Evolutionary conservation across 2,888 invertebrate species (phyloP).

Genomic region (Trilocha varians): DNA sequence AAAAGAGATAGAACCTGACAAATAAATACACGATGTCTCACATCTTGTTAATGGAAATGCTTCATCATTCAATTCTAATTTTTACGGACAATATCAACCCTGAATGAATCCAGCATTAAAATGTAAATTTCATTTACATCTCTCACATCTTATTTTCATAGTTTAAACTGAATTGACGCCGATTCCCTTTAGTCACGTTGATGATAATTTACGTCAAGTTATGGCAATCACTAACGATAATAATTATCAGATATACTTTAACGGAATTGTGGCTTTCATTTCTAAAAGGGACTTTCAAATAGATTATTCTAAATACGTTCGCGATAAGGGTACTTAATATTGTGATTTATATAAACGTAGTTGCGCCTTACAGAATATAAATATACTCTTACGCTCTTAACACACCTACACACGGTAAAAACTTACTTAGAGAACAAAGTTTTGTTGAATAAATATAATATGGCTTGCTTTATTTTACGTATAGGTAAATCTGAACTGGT

Average conservation of each 20-base stretch:
- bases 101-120: background rate
- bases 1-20: conserved; percentile 10
- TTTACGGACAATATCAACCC: background rate
- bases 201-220: background rate
- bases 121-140: background rate
- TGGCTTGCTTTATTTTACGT: too few species aligned
- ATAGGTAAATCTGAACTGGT: too few species aligned
- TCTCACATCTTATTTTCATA: background rate
- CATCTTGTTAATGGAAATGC: background rate
- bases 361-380: too few species aligned
- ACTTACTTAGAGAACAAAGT: too few species aligned
- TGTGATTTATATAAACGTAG: background rate
- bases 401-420: too few species aligned
- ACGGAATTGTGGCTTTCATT: background rate
- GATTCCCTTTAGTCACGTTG: background rate
- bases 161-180: background rate
- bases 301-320: background rate
- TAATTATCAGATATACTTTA: background rate
- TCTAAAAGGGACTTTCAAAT: background rate
- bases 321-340: background rate
- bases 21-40: conserved; percentile 6
- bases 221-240: background rate
- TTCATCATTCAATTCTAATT: background rate
- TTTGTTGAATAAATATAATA: too few species aligned
- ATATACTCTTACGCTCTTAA: too few species aligned